A percentile compares a stretch with the other conserved stretches of the same genome.
Evolutionary conservation across 2,888 invertebrate species (phyloP).

Genomic region (Globia sparganii): DNA sequence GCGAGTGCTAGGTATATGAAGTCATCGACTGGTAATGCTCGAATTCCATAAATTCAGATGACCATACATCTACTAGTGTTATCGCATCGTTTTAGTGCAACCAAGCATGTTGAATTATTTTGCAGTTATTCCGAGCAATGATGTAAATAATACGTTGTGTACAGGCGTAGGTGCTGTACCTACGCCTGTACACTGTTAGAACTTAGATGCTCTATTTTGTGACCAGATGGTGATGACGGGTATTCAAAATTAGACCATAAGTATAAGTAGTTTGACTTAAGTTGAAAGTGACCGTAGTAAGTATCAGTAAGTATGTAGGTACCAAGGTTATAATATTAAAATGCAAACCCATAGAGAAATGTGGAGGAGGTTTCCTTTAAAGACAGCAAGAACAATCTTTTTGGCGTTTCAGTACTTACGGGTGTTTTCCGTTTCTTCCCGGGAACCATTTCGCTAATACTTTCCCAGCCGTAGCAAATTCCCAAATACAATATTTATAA

Average conservation of each 20-base stretch:
- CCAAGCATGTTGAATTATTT: constrained; percentile 38
- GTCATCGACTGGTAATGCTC: constrained; percentile 54
- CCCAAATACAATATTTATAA: constrained; percentile 34
- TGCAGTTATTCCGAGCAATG: constrained; percentile 55
- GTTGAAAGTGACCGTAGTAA: neutral
- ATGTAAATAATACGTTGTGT: constrained; percentile 23
- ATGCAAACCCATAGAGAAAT: neutral
- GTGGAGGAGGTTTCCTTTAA: neutral
- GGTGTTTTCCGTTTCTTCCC: neutral
- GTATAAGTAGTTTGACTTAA: neutral
- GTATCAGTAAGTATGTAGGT: neutral
- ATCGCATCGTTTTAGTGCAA: constrained; percentile 28
- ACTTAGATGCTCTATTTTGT: constrained; percentile 5
- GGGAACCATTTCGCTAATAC: neutral
- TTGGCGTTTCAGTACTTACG: neutral
- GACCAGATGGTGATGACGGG: neutral
- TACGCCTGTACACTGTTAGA: neutral
- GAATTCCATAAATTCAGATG: constrained; percentile 59
- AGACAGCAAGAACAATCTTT: neutral
- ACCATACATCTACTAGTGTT: constrained; percentile 42
- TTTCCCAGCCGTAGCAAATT: constrained; percentile 15
- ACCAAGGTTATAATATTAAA: neutral
- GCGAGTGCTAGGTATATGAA: constrained; percentile 50
- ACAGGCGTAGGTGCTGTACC: no score
- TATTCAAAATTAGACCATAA: neutral